Evolutionary conservation across 2,113 vertebrate species (phyloP).

Genomic region (Clinocottus analis): DNA sequence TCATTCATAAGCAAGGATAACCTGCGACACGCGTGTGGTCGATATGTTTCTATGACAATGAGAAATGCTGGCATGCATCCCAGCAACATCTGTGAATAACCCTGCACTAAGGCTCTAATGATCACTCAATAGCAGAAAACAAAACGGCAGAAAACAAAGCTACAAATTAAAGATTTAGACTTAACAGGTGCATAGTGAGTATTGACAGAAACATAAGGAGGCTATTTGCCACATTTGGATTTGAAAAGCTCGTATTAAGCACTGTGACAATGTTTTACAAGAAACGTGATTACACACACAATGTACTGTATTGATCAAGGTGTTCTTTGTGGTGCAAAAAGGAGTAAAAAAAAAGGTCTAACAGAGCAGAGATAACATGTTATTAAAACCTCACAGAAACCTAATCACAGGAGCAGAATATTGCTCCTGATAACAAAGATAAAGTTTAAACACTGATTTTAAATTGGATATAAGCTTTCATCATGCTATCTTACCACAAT

Average conservation of each 20-base stretch:
- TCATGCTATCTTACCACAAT: slow-evolving; percentile 44
- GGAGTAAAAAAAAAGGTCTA: slow-evolving; percentile 40
- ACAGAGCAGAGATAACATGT: slow-evolving; percentile 37
- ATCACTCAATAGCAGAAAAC: not conserved
- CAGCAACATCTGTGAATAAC: slow-evolving; percentile 38
- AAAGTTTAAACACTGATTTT: slow-evolving; percentile 56
- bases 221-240: slow-evolving; percentile 37
- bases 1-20: slow-evolving; percentile 66
- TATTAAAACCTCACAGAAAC: slow-evolving; percentile 11
- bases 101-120: not conserved
- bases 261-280: slow-evolving; percentile 21
- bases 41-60: slow-evolving; percentile 42
- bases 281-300: slow-evolving; percentile 37
- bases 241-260: slow-evolving; percentile 6
- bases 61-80: slow-evolving; percentile 38
- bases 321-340: slow-evolving; percentile 47
- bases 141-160: slow-evolving; percentile 13
- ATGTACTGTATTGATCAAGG: slow-evolving; percentile 45
- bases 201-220: slow-evolving; percentile 30
- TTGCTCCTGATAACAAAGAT: slow-evolving; percentile 39
- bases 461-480: slow-evolving; percentile 55
- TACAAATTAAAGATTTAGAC: slow-evolving; percentile 24
- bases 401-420: slow-evolving; percentile 26
- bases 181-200: not conserved
- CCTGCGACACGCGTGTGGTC: slow-evolving; percentile 42